These are phyloP conservation scores for Cryptocheilus praepositus DNA, from an alignment of 2,888 invertebrate species.

Conservation along the genomic window DNA sequence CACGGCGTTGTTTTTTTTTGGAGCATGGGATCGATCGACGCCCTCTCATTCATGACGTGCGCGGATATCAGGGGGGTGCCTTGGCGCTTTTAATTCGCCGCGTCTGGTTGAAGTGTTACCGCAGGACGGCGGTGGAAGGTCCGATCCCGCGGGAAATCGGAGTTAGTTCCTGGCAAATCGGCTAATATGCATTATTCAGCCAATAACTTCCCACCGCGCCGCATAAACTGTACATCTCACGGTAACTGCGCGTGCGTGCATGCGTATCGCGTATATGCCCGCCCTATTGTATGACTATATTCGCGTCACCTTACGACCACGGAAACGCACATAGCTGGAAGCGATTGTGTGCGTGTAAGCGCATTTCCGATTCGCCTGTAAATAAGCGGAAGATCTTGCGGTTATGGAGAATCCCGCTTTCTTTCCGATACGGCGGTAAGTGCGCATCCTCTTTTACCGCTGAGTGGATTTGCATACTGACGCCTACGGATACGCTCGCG, in stretches of 20 bases:
- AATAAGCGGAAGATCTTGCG: constrained; percentile 7
- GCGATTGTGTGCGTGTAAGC: neutral
- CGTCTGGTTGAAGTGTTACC: neutral
- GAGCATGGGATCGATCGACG: no score
- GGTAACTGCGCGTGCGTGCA: constrained; percentile 4
- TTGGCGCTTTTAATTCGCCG: constrained; percentile 2
- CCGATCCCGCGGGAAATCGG: constrained; percentile 43
- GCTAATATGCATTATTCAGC: constrained; percentile 50
- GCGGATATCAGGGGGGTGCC: neutral
- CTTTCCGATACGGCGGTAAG: no score
- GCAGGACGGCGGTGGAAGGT: neutral
- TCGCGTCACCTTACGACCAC: no score
- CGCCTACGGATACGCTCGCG: no score
- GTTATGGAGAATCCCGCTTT: neutral
- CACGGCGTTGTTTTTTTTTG: no score
- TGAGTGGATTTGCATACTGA: no score
- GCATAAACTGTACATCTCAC: constrained; percentile 26
- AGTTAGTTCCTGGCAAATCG: constrained; percentile 33
- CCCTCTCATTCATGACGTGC: no score
- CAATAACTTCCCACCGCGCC: constrained; percentile 37
- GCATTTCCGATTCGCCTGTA: neutral
- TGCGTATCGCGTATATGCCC: neutral
- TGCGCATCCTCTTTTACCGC: no score
- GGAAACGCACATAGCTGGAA: neutral
- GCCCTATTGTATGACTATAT: no score